Conservation (phyloP, 2,797 vertebrate species). For the Stomatorhinus walkeri region DNA sequence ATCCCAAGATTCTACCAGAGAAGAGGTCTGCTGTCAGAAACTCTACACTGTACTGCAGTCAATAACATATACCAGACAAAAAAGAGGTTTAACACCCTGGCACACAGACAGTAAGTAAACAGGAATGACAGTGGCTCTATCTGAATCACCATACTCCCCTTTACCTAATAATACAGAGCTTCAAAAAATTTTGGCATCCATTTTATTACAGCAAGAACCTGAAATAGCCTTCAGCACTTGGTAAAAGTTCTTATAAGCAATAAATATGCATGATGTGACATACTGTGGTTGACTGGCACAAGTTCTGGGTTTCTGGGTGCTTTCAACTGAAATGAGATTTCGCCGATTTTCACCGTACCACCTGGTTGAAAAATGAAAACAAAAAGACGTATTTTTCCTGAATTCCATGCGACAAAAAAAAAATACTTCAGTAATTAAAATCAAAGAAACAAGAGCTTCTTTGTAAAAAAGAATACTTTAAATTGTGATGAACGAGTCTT, state of each 20-base stretch:
- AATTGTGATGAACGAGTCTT: not conserved
- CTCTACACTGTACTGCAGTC: not conserved
- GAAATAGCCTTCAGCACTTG: not conserved
- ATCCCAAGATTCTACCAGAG: not conserved
- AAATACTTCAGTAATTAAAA: not conserved
- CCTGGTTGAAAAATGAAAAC: constrained; percentile 54
- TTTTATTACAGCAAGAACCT: not conserved
- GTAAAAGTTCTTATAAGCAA: not conserved
- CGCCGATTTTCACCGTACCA: constrained; percentile 84
- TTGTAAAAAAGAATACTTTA: not conserved
- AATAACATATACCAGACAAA: not conserved
- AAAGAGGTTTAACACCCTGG: not conserved
- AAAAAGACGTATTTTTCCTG: not conserved
- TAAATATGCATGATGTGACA: constrained; percentile 37
- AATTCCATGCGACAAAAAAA: not conserved
- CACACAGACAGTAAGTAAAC: not conserved
- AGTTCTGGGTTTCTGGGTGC: constrained; percentile 82
- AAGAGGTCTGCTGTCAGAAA: not conserved
- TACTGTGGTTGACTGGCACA: constrained; percentile 90
- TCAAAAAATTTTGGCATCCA: not conserved
- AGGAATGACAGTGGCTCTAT: not conserved
- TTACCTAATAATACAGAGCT: not conserved
- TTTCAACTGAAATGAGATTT: constrained; percentile 81
- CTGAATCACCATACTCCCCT: not conserved
- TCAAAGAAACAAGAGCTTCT: not conserved